Conservation (phyloP, 2,797 vertebrate species). For the Rhynchotus rufescens region DNA sequence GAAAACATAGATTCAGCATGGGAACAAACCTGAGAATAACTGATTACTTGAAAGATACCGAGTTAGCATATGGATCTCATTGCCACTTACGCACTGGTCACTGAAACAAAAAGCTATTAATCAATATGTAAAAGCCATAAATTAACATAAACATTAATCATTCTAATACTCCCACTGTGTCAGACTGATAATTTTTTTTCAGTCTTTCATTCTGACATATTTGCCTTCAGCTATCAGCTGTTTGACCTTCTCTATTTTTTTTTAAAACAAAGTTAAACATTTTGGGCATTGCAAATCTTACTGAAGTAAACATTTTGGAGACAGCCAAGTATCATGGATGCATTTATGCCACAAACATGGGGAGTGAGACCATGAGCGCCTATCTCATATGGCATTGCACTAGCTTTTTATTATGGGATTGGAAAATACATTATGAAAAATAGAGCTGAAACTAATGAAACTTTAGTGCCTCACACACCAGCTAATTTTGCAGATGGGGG, state of each 20-base stretch:
- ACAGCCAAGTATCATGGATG: constrained; percentile 31
- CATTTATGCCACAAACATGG: background rate
- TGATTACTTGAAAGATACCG: constrained; percentile 71
- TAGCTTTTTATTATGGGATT: background rate
- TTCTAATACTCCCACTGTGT: constrained; percentile 76
- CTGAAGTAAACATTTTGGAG: constrained; percentile 55
- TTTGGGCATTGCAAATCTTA: constrained; percentile 52
- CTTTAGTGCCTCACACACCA: background rate
- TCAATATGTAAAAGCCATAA: constrained; percentile 78
- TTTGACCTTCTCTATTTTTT: constrained; percentile 26
- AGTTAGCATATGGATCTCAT: constrained; percentile 81
- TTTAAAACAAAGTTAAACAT: constrained; percentile 36
- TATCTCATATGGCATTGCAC: background rate
- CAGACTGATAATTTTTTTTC: constrained; percentile 71
- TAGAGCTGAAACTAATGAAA: background rate
- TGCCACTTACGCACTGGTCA: constrained; percentile 77
- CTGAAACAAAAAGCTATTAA: constrained; percentile 79
- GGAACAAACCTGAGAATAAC: constrained; percentile 67
- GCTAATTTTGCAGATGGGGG: background rate
- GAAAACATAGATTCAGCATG: constrained; percentile 67
- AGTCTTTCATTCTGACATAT: constrained; percentile 69
- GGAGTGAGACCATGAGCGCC: background rate
- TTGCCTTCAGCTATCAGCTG: constrained; percentile 72
- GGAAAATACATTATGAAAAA: constrained; percentile 16
- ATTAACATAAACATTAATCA: constrained; percentile 82